phyloP scores from a whole-genome alignment of 2,113 vertebrate genomes.

The Heliornis fulica region DNA sequence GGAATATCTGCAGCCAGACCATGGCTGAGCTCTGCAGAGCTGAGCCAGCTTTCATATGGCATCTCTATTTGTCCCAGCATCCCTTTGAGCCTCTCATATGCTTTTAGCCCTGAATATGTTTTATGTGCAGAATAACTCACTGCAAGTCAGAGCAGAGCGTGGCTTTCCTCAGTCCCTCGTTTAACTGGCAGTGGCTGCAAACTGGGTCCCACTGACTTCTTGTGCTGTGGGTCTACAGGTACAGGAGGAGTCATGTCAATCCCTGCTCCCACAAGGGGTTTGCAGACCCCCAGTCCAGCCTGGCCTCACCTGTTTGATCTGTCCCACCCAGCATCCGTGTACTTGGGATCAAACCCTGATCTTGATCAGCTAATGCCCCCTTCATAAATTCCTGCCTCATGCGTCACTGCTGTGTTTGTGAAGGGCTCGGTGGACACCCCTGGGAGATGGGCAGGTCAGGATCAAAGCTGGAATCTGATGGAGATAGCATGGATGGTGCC shows the following conservation, averaged over 20 bases:
- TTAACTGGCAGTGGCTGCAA: not conserved
- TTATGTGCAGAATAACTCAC: not conserved
- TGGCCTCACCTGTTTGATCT: not conserved
- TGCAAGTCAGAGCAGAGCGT: not conserved
- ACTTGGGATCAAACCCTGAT: not conserved
- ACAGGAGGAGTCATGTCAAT: not conserved
- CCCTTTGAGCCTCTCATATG: not conserved
- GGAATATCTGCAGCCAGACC: not conserved
- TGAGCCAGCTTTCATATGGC: not conserved
- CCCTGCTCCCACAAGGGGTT: not conserved
- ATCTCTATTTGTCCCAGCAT: not conserved
- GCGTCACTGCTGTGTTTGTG: not conserved
- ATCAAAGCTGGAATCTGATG: slow-evolving; percentile 28
- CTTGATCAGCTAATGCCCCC: not conserved
- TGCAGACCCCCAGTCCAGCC: not conserved
- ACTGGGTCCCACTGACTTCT: not conserved
- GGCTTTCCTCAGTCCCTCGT: not conserved
- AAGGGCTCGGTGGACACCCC: not conserved
- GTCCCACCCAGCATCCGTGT: not conserved
- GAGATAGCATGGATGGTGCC: not conserved
- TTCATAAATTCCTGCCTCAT: slow-evolving; percentile 37
- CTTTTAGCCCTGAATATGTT: not conserved
- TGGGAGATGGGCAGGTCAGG: not conserved
- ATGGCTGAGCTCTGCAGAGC: not conserved
- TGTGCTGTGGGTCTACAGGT: not conserved